A percentile compares a stretch with the other conserved stretches of the same genome.
These are phyloP conservation scores for Siphamia tubifer DNA, from an alignment of 2,113 vertebrate genomes.

Conservation along the genomic window DNA sequence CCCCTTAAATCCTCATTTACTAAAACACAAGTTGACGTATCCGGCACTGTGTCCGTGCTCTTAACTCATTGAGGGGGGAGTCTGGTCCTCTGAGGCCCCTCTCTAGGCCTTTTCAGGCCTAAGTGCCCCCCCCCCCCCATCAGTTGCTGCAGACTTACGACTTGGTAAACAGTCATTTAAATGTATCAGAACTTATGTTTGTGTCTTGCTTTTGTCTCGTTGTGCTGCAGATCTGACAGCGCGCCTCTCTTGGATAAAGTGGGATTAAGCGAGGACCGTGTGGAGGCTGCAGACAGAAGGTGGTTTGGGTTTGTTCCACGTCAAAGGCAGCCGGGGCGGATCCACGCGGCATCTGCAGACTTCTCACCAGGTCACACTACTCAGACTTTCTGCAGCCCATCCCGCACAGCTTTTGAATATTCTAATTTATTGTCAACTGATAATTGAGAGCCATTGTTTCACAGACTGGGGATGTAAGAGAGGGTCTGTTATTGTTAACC, in stretches of 20 bases:
- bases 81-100: conserved; percentile 35
- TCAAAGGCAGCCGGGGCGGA: conserved; percentile 36
- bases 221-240: conserved; percentile 83
- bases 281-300: background rate
- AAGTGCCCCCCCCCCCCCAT: conserved; percentile 39
- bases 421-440: conserved; percentile 69
- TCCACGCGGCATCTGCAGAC: conserved; percentile 70
- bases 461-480: conserved; percentile 27
- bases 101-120: conserved; percentile 24
- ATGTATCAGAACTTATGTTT: conserved; percentile 68
- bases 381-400: conserved; percentile 50
- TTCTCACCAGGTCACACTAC: conserved; percentile 77
- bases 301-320: conserved; percentile 13
- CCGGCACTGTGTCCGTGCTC: conserved; percentile 29
- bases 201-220: conserved; percentile 61
- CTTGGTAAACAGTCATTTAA: conserved; percentile 72
- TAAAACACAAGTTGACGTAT: conserved; percentile 33
- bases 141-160: conserved; percentile 32
- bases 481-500: conserved; percentile 48
- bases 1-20: conserved; percentile 45
- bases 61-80: conserved; percentile 58
- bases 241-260: conserved; percentile 87
- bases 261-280: conserved; percentile 76
- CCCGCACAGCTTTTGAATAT: conserved; percentile 72
- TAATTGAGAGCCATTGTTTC: conserved; percentile 73